phyloP scores from a whole-genome alignment of 2,888 invertebrate species.

The Polydrusus cervinus region DNA sequence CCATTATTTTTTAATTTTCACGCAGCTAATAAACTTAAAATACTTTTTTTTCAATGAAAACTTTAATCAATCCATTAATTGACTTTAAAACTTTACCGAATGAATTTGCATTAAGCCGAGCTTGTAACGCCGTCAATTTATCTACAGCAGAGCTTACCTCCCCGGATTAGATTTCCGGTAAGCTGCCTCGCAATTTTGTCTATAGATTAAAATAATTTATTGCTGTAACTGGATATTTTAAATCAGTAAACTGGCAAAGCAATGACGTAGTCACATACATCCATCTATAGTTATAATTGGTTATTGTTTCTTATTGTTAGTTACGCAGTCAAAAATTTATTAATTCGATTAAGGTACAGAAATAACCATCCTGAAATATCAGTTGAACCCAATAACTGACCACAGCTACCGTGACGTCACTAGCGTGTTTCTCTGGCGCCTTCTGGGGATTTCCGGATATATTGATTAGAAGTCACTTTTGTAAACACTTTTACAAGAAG shows the following conservation, averaged over 20 bases:
- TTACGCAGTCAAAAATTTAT: too few relatives aligned
- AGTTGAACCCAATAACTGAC: too few relatives aligned
- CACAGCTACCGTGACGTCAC: too few relatives aligned
- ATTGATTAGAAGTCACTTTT: too few relatives aligned
- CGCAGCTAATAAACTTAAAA: background rate
- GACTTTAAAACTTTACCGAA: slow-evolving; percentile 30
- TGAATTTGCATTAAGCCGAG: slow-evolving; percentile 25
- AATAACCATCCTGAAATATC: too few relatives aligned
- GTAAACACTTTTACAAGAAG: too few relatives aligned
- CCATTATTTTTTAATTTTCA: background rate
- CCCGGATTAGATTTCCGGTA: slow-evolving; percentile 32
- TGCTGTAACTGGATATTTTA: slow-evolving; percentile 5
- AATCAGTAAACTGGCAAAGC: background rate
- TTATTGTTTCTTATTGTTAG: too few relatives aligned
- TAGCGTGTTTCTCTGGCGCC: too few relatives aligned
- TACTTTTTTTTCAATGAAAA: slow-evolving; percentile 11
- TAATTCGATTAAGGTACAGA: too few relatives aligned
- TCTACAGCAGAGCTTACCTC: slow-evolving; percentile 25
- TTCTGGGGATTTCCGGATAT: too few relatives aligned
- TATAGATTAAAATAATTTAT: slow-evolving; percentile 30
- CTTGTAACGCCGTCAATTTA: slow-evolving; percentile 40
- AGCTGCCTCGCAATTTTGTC: slow-evolving; percentile 33
- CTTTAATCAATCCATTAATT: slow-evolving; percentile 24
- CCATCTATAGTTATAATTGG: too few relatives aligned
- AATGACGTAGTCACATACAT: too few relatives aligned